Percentiles rank a stretch among this genome's conserved stretches.
These are phyloP conservation scores for Psittacula echo DNA, from an alignment of 2,797 vertebrate genomes.

Conservation along the genomic window DNA sequence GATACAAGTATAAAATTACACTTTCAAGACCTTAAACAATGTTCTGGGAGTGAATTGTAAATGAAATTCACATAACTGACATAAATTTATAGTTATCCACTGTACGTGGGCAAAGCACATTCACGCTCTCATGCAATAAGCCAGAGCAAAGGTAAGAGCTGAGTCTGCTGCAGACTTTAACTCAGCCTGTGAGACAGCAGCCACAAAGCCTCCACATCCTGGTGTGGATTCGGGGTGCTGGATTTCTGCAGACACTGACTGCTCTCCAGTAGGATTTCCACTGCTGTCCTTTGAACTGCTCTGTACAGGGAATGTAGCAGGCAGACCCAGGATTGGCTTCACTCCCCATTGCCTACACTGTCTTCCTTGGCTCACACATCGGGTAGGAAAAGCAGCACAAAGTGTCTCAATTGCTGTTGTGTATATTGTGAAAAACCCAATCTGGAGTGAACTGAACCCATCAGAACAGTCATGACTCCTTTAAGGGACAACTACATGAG, in stretches of 20 bases:
- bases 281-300: background rate
- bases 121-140: background rate
- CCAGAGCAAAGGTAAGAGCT: background rate
- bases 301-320: background rate
- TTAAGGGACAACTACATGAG: background rate
- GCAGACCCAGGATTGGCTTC: background rate
- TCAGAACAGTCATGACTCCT: background rate
- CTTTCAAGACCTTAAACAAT: slow-evolving; percentile 46
- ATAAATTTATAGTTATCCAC: background rate
- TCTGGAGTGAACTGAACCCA: background rate
- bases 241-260: background rate
- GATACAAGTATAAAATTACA: slow-evolving; percentile 17
- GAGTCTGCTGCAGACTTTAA: background rate
- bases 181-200: background rate
- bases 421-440: background rate
- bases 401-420: background rate
- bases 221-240: background rate
- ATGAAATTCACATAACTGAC: slow-evolving; percentile 5
- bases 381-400: background rate
- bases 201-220: background rate
- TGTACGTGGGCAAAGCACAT: background rate
- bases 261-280: background rate
- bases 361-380: background rate
- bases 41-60: slow-evolving; percentile 7
- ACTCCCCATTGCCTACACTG: background rate